Base-by-base conservation (phyloP, 2,888 invertebrate species). In the Agrotis segetum region DNA sequence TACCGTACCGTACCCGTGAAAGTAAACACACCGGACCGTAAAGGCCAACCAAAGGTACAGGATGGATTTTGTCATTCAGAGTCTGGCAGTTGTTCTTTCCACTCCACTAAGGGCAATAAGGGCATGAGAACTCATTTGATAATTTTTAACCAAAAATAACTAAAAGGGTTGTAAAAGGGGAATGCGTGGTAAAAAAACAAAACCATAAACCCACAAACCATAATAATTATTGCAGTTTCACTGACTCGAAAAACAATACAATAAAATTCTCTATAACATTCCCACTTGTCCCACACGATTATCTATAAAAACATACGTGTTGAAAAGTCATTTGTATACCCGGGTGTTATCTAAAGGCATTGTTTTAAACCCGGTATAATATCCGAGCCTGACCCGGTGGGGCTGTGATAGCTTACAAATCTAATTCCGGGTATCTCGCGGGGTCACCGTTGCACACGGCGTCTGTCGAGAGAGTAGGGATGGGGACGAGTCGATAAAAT, bases 321-420 rank as follows among this genome's bases (percentile, higher is more conserved):
- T 71, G 40, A 24, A 65, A 67, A 71, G 55, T 34, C n/a, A 55
- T 56, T 67, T 65, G 46, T 77, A 50, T 63, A 40, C 34, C 63
- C 55, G 44, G 61, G 58, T 59, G 67, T 79, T 75, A 82, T 81
- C 68, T 53, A 61, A 46, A 60, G 69, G 75, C 77, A 83, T 88
- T 87, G 85, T 88, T 88, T 84, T 71, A 82, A 79, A 69, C 62
- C 68, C 44, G 58, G 76, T 65, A 85, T 88, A 84, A 88, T 90
- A 90, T 85, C 88, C 86, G 86, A 82, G 71, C 67, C 78, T 79
- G 86, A 82, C 85, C 88, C 78, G 82, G 85, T 85, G 85, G 86
- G 77, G 84, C 76, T 79, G 86, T 88, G 91, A 93, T 93, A 91
- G 92, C 92, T 91, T 91, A 90, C 92, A 90, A 92, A 93, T 92